Conservation (phyloP, 2,888 invertebrate species). For the Aleiodes testaceus region DNA sequence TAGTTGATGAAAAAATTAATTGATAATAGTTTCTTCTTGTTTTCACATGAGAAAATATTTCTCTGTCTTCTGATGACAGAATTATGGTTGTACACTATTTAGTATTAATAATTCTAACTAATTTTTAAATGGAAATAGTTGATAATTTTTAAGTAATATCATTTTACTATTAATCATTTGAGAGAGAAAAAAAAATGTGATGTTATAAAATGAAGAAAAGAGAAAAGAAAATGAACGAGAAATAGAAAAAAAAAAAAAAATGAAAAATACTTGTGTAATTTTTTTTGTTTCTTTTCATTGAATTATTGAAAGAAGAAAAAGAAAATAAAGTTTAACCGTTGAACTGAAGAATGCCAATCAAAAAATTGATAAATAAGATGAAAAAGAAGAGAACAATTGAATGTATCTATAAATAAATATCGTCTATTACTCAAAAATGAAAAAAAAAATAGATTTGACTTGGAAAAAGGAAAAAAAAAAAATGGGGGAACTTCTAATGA, state of each 20-base stretch:
- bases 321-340: constrained; percentile 69
- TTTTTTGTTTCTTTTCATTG: constrained; percentile 60
- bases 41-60: constrained; percentile 35
- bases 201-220: constrained; percentile 58
- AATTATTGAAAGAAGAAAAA: constrained; percentile 45
- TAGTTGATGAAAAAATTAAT: no score
- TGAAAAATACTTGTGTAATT: constrained; percentile 60
- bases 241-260: constrained; percentile 48
- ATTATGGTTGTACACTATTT: constrained; percentile 72
- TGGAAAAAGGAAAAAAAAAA: constrained; percentile 34
- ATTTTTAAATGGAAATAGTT: constrained; percentile 68
- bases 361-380: no score
- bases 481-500: background rate
- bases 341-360: constrained; percentile 58
- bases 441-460: constrained; percentile 41
- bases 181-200: constrained; percentile 63
- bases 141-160: constrained; percentile 68
- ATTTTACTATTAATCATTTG: constrained; percentile 71
- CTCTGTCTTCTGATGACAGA: constrained; percentile 57
- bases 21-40: no score
- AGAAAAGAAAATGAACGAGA: constrained; percentile 33
- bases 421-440: constrained; percentile 7
- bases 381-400: constrained; percentile 49
- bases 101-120: constrained; percentile 72
- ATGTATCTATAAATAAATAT: constrained; percentile 46